Conservation (phyloP, 1,140 invertebrate genomes). For the Probaryconus sp. region DNA sequence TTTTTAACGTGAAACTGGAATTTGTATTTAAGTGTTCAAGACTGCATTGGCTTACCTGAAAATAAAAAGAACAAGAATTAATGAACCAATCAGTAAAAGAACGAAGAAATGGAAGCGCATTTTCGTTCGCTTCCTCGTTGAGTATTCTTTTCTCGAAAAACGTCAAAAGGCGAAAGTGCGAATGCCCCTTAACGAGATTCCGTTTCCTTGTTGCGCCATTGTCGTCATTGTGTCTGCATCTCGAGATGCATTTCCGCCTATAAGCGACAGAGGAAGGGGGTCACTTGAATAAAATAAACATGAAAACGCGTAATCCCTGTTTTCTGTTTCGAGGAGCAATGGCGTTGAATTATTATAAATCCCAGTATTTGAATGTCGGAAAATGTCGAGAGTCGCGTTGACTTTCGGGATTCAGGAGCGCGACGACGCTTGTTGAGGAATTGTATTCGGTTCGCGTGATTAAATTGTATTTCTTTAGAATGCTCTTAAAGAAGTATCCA, state of each 20-base stretch:
- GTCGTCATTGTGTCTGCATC: constrained; percentile 1
- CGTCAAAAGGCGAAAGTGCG: constrained; percentile 3
- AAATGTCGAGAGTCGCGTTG: too few species aligned
- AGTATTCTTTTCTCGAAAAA: too few species aligned
- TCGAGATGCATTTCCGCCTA: not conserved
- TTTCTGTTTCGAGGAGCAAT: constrained; percentile 13
- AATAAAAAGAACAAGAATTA: constrained; percentile 45
- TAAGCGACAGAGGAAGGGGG: too few species aligned
- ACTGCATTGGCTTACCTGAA: constrained; percentile 59
- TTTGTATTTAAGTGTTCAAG: not conserved
- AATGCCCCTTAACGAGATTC: constrained; percentile 19
- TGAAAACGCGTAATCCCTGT: not conserved
- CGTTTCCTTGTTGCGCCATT: constrained; percentile 4
- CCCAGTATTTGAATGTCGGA: too few species aligned
- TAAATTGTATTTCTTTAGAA: constrained; percentile 30
- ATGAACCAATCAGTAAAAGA: constrained; percentile 4
- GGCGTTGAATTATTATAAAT: constrained; percentile 37
- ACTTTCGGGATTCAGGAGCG: too few species aligned
- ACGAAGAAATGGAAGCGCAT: not conserved
- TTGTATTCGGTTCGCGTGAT: constrained; percentile 28
- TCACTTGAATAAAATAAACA: constrained; percentile 8
- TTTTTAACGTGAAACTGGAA: too few species aligned
- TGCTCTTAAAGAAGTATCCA: too few species aligned
- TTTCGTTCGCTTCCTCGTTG: not conserved
- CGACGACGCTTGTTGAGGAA: too few species aligned